phyloP scores from a whole-genome alignment of 2,113 vertebrate species.

The Aleadryas rufinucha region DNA sequence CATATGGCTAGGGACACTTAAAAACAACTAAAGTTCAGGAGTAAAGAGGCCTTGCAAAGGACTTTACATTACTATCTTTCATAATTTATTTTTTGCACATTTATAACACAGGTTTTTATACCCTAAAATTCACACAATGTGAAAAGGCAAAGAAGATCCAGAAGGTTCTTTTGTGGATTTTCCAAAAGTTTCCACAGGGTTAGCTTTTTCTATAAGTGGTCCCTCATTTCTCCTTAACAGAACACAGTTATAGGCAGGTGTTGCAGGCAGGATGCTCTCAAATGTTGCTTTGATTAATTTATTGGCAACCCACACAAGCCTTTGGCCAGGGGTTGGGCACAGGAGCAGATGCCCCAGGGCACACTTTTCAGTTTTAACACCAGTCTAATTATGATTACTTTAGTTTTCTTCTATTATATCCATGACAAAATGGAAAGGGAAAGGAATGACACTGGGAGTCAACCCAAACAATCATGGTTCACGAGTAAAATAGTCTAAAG shows the following conservation, averaged over 20 bases:
- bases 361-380: not conserved
- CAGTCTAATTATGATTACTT: not conserved
- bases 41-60: not conserved
- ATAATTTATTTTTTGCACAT: not conserved
- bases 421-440: not conserved
- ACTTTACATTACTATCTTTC: not conserved
- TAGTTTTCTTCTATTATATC: not conserved
- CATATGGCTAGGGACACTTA: not conserved
- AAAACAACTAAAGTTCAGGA: not conserved
- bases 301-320: not conserved
- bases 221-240: not conserved
- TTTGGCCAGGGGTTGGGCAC: not conserved
- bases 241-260: not conserved
- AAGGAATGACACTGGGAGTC: not conserved
- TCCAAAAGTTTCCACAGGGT: no score
- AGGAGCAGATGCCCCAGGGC: not conserved
- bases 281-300: not conserved
- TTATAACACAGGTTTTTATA: not conserved
- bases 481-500: not conserved
- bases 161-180: not conserved
- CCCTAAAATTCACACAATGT: not conserved
- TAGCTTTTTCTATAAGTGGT: not conserved
- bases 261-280: not conserved
- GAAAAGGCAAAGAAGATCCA: not conserved
- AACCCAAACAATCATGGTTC: not conserved